Conservation (phyloP, 1,140 invertebrate genomes). For the Magallana ariakensis region DNA sequence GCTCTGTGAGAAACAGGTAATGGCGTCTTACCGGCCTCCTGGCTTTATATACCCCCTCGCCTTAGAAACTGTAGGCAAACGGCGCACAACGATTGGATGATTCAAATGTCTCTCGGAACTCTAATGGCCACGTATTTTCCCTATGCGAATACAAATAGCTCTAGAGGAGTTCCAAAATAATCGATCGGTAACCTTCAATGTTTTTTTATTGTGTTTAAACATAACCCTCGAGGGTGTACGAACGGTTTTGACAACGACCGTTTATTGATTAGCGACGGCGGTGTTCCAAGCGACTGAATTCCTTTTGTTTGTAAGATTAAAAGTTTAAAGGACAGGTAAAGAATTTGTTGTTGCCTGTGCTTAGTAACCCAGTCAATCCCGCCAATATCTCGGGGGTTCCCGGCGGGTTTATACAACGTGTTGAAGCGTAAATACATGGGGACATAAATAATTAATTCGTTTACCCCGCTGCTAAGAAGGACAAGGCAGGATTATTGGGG, state of each 20-base stretch:
- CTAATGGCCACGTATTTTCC: neutral
- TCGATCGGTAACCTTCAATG: neutral
- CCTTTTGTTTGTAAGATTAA: neutral
- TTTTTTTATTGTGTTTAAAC: neutral
- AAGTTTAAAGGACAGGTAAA: neutral
- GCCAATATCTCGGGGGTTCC: neutral
- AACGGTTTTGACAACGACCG: neutral
- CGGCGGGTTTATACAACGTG: neutral
- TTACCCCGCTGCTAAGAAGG: no score
- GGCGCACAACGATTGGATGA: neutral
- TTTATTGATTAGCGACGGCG: conserved; percentile 8
- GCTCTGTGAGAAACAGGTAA: conserved; percentile 23
- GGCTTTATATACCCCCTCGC: neutral
- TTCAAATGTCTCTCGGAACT: conserved; percentile 1
- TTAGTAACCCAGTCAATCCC: neutral
- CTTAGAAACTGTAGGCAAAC: neutral
- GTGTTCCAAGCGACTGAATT: neutral
- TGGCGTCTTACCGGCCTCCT: neutral
- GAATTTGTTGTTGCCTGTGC: neutral
- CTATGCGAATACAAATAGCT: neutral
- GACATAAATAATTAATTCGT: no score
- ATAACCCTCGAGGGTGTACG: conserved; percentile 2
- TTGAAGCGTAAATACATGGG: neutral
- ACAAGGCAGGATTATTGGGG: no score
- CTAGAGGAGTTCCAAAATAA: neutral